Evolutionary conservation across 2,113 vertebrate genomes (phyloP), one percentile per base, ranked within the genome.

Genomic region (Elanus axillaris): DNA sequence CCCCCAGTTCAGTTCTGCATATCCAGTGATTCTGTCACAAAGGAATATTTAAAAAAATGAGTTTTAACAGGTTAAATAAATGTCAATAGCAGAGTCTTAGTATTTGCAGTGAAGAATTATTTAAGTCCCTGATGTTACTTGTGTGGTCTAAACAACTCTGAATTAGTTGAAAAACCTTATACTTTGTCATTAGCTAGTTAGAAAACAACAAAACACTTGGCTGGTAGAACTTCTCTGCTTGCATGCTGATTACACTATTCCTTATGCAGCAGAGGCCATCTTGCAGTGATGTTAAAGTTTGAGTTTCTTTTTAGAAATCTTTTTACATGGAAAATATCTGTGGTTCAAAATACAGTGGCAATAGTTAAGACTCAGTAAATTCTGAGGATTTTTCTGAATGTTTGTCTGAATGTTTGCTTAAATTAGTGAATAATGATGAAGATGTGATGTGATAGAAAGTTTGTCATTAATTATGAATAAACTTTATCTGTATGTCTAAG

Each of bases 201-300:
- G 45, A 27, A 52, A 43, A 11, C 6, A 75, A 31, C 1, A 0
- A 16, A 42, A 48, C 34, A 5, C 16, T 10, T 3, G 6, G 9
- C 23, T 71, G 64, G 17, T 60, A 40, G 69, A 69, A 7, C 25
- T 93, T 68, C 17, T 45, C 2, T 74, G 11, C 67, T 38, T 36
- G 19, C 7, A 6, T 56, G 31, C 36, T 31, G 34, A 5, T 66
- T 60, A 66, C 32, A 6, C 36, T 86, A 0, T 38, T 50, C 23
- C 27, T 47, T 16, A 6, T 27, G 45, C 31, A 56, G 36, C 42
- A 50, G 81, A 74, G 42, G n/a, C 31, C 48, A 0, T 40, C 47
- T n/a, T 80, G 40, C 21, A 27, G 58, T 20, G 29, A 10, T 31
- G 6, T 7, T 66, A 3, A 40, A 38, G 13, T 13, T 7, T 18